Conservation (phyloP, 2,797 vertebrate species). For the Sus cebifrons region DNA sequence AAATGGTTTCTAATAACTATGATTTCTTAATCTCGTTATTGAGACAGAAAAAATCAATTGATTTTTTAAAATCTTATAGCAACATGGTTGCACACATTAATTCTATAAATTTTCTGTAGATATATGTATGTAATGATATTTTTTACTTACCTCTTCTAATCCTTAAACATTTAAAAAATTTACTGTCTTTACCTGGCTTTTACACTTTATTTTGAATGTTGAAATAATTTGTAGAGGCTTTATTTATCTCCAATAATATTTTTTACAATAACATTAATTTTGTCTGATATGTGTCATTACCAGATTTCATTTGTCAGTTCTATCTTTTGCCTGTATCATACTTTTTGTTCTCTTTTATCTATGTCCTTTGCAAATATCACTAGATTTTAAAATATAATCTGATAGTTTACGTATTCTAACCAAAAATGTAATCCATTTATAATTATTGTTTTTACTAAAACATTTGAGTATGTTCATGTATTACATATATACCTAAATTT, state of each 20-base stretch:
- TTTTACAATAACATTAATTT: conserved; percentile 10
- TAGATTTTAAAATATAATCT: background rate
- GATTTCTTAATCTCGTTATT: background rate
- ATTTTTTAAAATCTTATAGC: background rate
- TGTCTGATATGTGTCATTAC: background rate
- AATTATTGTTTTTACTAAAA: background rate
- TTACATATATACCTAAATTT: background rate
- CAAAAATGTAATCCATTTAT: background rate
- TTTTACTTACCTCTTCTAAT: background rate
- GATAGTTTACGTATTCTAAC: background rate
- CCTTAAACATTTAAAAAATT: background rate
- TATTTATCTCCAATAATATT: background rate
- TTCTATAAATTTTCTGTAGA: background rate
- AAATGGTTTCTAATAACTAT: background rate
- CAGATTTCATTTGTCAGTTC: background rate
- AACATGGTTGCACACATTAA: background rate
- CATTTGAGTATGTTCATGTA: background rate
- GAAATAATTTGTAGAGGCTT: background rate
- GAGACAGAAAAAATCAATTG: background rate
- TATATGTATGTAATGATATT: background rate
- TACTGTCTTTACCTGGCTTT: background rate
- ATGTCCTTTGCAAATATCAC: background rate
- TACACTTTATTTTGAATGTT: background rate
- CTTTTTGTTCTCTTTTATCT: background rate
- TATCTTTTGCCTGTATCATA: background rate